Evolutionary conservation across 2,888 invertebrate species (phyloP), one percentile per base, ranked within the genome.

Genomic region (Xestia rhomboidea): DNA sequence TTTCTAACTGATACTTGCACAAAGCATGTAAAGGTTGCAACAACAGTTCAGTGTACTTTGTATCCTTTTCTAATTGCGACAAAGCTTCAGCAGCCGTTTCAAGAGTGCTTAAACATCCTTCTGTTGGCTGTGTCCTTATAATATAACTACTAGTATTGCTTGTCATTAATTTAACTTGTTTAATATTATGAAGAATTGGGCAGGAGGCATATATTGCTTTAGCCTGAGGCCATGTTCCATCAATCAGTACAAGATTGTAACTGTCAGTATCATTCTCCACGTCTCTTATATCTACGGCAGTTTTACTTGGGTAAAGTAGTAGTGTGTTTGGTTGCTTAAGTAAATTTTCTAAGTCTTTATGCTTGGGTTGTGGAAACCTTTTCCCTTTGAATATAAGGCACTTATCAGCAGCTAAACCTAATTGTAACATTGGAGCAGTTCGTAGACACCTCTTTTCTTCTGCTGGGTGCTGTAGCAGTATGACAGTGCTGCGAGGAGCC

Each of bases 201-300:
- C 98, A 99, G 82, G 98, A 98, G 69, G 98, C 97, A 95, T 98
- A 99, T 82, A 99, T 99, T 21, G 99, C 98, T 94, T 99, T 99
- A 5, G 99, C 99, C 94, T 99, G 99, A 0, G 99, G 98, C 99
- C 99, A 99, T 18, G 99, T 99, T 8, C 99, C 99, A 96, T 99
- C 99, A 83, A 99, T 97, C 63, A 99, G 95, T 66, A 99, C 97
- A 73, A 99, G 96, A 93, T 98, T 99, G 91, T 98, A 98, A 18
- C 97, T 97, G 64, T 94, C 95, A 84, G 91, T 89, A 73, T 95
- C 94, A 87, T 95, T 95, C 77, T 94, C 91, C 62, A 96, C 87
- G 73, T 95, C 94, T 89, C 97, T 97, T 82, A 99, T 97, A 90
- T 98, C 97, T 71, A 98, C 95, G 3, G 99, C 98, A 86, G 97